phyloP scores from a whole-genome alignment of 2,888 invertebrate species.

The Acrocera orbiculus region DNA sequence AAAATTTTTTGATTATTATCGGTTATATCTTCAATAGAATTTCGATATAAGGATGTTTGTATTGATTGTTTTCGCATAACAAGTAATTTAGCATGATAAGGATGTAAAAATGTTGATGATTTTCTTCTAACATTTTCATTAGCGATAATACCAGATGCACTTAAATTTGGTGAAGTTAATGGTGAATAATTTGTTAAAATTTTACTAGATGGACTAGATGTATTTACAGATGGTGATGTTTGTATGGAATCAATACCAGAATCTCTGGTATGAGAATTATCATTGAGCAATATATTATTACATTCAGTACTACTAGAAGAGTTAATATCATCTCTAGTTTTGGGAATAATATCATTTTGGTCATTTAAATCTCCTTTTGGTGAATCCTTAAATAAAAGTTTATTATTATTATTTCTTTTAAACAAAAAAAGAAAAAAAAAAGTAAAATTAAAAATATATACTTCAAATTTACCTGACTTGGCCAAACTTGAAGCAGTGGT shows the following conservation, averaged over 20 bases:
- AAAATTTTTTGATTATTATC: constrained; percentile 31
- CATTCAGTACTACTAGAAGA: constrained; percentile 1
- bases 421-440: no score
- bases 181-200: constrained; percentile 28
- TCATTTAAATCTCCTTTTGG: constrained; percentile 49
- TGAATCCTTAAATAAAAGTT: constrained; percentile 42
- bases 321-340: constrained; percentile 24
- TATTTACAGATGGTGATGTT: constrained; percentile 40
- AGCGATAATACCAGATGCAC: constrained; percentile 21
- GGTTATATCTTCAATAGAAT: constrained; percentile 30
- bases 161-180: constrained; percentile 27
- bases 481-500: constrained; percentile 48
- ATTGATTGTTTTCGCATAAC: constrained; percentile 30
- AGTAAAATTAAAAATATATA: not conserved
- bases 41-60: constrained; percentile 28
- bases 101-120: constrained; percentile 44
- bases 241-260: constrained; percentile 57
- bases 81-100: constrained; percentile 49
- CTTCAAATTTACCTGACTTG: constrained; percentile 34
- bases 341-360: constrained; percentile 49
- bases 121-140: constrained; percentile 34
- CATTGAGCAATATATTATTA: constrained; percentile 29
- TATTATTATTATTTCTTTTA: no score
- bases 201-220: constrained; percentile 25
- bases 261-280: constrained; percentile 38